These are phyloP conservation scores for Sapayoa aenigma DNA, from an alignment of 2,113 vertebrate genomes.

Conservation along the genomic window DNA sequence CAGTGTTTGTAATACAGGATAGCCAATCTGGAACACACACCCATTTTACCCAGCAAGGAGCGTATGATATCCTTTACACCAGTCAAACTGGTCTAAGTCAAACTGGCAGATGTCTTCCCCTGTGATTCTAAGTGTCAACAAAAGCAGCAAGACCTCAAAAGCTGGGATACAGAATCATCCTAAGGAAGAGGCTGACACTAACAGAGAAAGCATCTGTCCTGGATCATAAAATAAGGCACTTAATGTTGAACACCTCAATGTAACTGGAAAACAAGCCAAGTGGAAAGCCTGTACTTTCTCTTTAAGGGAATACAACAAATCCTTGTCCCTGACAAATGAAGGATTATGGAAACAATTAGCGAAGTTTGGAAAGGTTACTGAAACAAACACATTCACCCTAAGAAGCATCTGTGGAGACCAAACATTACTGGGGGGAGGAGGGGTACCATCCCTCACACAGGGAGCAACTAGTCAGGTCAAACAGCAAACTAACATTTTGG, in stretches of 20 bases:
- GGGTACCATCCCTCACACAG: background rate
- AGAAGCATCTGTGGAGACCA: background rate
- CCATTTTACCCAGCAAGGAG: background rate
- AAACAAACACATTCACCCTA: background rate
- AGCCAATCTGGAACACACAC: background rate
- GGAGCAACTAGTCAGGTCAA: background rate
- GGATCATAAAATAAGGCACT: background rate
- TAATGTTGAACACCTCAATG: background rate
- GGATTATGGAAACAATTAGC: background rate
- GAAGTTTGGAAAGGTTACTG: background rate
- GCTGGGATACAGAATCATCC: background rate
- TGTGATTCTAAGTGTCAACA: background rate
- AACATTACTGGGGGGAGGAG: background rate
- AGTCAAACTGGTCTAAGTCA: background rate
- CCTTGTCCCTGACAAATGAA: background rate
- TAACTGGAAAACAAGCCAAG: background rate
- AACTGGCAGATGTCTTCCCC: background rate
- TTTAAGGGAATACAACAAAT: background rate
- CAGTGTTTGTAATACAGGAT: background rate
- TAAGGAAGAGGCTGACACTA: background rate
- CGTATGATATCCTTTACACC: background rate
- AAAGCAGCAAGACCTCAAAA: background rate
- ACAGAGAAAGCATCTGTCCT: background rate
- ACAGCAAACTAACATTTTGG: background rate
- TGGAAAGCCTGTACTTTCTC: background rate